phyloP scores from a whole-genome alignment of 2,113 vertebrate genomes.

The Tamias sibiricus region DNA sequence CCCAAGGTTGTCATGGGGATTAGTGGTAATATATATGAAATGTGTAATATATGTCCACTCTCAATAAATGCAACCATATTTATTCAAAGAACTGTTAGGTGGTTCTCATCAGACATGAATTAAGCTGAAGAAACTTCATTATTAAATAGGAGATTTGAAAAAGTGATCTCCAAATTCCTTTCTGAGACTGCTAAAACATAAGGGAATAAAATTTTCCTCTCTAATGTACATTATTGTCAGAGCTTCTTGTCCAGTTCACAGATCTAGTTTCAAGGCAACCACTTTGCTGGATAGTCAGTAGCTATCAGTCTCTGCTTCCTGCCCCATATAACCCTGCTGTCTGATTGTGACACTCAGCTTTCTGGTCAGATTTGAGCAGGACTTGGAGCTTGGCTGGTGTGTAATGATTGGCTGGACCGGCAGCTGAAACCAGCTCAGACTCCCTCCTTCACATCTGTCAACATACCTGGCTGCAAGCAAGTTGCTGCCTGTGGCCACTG shows the following conservation, averaged over 20 bases:
- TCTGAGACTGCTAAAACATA: background rate
- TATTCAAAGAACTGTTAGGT: constrained; percentile 8
- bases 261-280: background rate
- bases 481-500: background rate
- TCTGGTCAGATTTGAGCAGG: constrained; percentile 9
- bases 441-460: constrained; percentile 77
- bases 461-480: constrained; percentile 51
- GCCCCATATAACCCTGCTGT: background rate
- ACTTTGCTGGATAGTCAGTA: background rate
- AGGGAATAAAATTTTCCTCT: background rate
- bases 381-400: background rate
- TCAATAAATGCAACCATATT: background rate
- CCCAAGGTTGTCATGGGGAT: background rate
- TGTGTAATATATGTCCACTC: background rate
- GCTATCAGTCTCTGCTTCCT: background rate
- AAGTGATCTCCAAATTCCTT: background rate
- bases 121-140: background rate
- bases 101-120: background rate
- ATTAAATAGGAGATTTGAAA: background rate
- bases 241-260: background rate
- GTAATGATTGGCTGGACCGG: constrained; percentile 69
- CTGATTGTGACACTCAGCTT: background rate
- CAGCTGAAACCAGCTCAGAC: background rate
- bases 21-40: background rate
- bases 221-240: background rate